phyloP scores from a whole-genome alignment of 2,113 vertebrate species.

The Calcarius ornatus region DNA sequence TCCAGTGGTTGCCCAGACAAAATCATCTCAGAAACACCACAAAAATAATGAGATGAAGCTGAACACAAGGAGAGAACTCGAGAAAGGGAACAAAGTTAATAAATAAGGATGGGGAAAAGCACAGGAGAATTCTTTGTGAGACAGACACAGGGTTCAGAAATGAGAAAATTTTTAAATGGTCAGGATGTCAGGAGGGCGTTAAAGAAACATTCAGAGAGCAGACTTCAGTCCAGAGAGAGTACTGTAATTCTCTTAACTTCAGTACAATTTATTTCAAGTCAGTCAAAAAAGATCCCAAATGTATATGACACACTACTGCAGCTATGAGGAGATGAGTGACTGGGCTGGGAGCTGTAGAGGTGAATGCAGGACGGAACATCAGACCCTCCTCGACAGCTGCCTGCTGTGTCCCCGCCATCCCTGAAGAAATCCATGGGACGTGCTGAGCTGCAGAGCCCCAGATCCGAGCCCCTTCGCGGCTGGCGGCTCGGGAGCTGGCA shows the following conservation, averaged over 20 bases:
- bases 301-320: neutral
- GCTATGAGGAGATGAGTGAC: neutral
- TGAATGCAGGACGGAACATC: neutral
- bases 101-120: neutral
- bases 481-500: neutral
- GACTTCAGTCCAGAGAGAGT: neutral
- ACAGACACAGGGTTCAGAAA: neutral
- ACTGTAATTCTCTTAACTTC: constrained; percentile 33
- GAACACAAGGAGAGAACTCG: neutral
- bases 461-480: neutral
- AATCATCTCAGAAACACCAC: neutral
- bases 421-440: neutral
- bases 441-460: neutral
- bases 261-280: constrained; percentile 50
- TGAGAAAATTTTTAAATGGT: neutral
- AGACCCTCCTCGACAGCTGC: neutral
- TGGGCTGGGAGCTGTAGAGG: neutral
- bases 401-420: neutral
- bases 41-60: neutral
- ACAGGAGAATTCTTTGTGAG: neutral
- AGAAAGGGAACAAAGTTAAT: neutral
- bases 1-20: neutral
- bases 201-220: constrained; percentile 13
- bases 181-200: neutral
- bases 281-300: constrained; percentile 30